A percentile compares a stretch with the other conserved stretches of the same genome.
Evolutionary conservation across 2,888 invertebrate species (phyloP).

Genomic region (Xestobium rufovillosum): DNA sequence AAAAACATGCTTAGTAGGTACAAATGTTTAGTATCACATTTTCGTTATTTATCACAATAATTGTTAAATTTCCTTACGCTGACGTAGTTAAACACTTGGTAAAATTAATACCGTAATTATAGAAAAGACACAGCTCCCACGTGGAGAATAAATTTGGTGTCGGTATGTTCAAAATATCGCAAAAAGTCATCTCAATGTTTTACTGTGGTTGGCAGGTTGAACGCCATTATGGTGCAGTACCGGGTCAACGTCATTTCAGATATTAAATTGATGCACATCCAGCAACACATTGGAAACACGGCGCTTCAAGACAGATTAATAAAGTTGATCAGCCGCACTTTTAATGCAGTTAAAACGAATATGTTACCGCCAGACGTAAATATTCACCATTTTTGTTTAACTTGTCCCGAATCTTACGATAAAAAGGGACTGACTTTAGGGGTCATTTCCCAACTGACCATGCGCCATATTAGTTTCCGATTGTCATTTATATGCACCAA

Average conservation of each 20-base stretch:
- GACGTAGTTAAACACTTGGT: no score
- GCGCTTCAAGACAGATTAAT: background rate
- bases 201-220: constrained; percentile 2
- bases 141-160: background rate
- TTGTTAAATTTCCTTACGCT: background rate
- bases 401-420: background rate
- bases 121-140: background rate
- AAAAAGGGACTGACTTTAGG: background rate
- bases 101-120: background rate
- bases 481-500: background rate
- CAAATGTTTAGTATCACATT: constrained; percentile 1
- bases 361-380: background rate
- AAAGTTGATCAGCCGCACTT: no score
- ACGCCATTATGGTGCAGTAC: constrained; percentile 3
- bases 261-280: background rate
- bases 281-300: no score
- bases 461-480: constrained; percentile 2
- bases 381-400: background rate
- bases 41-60: constrained; percentile 1
- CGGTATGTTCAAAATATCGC: background rate
- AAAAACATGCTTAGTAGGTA: background rate
- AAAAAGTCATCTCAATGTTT: background rate
- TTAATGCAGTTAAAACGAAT: background rate
- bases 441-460: background rate
- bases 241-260: constrained; percentile 2